Evolutionary conservation across 2,113 vertebrate species (phyloP), one percentile per base, ranked within the genome.

Genomic region (Peromyscus polionotus): DNA sequence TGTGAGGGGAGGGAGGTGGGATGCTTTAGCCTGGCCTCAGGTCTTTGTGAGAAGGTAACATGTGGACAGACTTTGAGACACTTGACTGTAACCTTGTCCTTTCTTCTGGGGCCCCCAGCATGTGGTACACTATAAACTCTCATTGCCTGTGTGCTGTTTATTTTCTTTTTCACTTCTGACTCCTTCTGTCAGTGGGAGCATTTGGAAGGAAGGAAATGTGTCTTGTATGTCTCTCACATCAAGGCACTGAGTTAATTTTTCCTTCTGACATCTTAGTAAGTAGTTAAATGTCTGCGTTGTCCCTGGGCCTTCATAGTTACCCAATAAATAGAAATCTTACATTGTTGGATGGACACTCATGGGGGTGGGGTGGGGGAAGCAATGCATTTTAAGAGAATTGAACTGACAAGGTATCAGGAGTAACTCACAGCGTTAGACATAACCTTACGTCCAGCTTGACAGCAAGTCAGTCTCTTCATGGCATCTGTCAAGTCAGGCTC

Each of bases 191-290:
- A 92, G 54, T 28, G 0, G 75, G 72, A 97, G 19, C 48, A 87
- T 86, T 68, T 26, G 33, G 24, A 79, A 28, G 19, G 3, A 3
- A 83, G 70, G 31, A 59, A 65, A 33, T 79, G 42, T 89, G 24
- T 88, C 6, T 39, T 90, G 36, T 68, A 81, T 92, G 42, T 83
- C 28, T 75, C 84, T 89, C 89, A 90, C 17, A 72, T 16, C 81
- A 51, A 75, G 93, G 72, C 79, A 68, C 59, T 72, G 70, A 45
- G 16, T 68, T 90, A 48, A 77, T 75, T 88, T 95, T 94, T 68
- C 51, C 36, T 77, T 65, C 11, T 59, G 33, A 59, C 1, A 45
- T 76, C 91, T 90, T 33, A 86, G 65, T 79, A 89, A 87, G 76
- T 77, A 7, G 7, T 33, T 75, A 96, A 85, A 73, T 86, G 24